phyloP scores from a whole-genome alignment of 2,797 vertebrate species.

The Xenopus petersii region DNA sequence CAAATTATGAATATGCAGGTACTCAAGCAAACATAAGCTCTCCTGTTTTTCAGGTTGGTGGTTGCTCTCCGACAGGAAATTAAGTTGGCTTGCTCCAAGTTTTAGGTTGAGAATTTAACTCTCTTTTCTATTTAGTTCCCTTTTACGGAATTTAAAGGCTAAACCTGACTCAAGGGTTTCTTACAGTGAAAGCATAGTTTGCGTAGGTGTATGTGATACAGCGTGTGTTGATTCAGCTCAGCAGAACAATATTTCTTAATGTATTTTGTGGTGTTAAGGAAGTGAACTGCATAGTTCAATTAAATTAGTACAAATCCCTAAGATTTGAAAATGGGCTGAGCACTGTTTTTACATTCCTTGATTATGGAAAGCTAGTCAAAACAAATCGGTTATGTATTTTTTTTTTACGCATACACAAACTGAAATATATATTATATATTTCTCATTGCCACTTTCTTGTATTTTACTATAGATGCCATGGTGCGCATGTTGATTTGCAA shows the following conservation, averaged over 20 bases:
- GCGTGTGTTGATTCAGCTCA: conserved; percentile 7
- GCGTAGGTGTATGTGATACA: neutral
- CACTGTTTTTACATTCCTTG: neutral
- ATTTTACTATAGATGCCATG: no score
- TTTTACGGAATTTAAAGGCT: conserved; percentile 21
- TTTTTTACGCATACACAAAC: no score
- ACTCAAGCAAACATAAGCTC: conserved; percentile 12
- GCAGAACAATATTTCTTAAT: conserved; percentile 5
- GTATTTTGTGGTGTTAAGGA: neutral
- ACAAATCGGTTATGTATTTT: no score
- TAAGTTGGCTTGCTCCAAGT: conserved; percentile 34
- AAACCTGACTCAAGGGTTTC: neutral
- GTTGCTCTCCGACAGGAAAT: conserved; percentile 28
- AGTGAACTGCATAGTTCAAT: neutral
- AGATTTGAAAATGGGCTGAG: neutral
- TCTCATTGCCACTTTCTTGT: no score
- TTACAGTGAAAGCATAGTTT: neutral
- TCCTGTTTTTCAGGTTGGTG: conserved; percentile 20
- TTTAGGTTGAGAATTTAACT: conserved; percentile 27
- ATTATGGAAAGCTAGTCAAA: neutral
- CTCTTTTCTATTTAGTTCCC: conserved; percentile 25
- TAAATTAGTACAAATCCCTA: neutral
- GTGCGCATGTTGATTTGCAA: no score
- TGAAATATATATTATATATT: no score
- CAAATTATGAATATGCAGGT: neutral